Base-by-base conservation (phyloP, 2,888 invertebrate species). In the Microctonus hyperodae region DNA sequence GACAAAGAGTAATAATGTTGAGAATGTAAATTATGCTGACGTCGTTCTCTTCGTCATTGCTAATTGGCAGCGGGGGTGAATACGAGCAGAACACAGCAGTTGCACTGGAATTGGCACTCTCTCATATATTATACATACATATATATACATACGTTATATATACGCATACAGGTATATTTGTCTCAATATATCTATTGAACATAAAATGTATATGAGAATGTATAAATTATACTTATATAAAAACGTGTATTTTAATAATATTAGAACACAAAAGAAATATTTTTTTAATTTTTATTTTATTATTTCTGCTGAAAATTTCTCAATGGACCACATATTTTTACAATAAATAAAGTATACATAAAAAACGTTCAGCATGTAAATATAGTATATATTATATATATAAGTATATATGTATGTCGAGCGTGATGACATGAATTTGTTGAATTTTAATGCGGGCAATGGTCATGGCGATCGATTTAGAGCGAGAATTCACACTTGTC, bases 31-130 rank as follows among this genome's bases (percentile, higher is more conserved):
- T 55, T 40, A 64, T 53, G 44, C 44, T 55, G 63, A 50, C 64
- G 48, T 57, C 23, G 48, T 55, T 55, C 20, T 16, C 16, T 31
- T 48, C 33, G 44, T 55, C 23, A 37, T 51, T 44, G 48, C 56
- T 57, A 64, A 57, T 64, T 64, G 57, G 44, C 13, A 56, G 56
- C 56, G 28, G 25, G 63, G 63, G 55, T 63, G 63, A n/a, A 53
- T 25, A 13, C 28, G 28, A 11, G 35, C 11, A 35, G 1, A 35
- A 11, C 35, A 35, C n/a, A n/a, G 7, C 53, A 25, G 23, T 53
- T 23, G 25, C 28, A 28, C 23, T 50, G 20, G 20, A 13, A 50
- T 22, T 20, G 10, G 23, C 23, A 50, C 50, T 50, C 50, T 2
- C 25, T n/a, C 28, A 11, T 53, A 23, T 25, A 53, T 53, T 5